These are phyloP conservation scores for Tichodroma muraria DNA, from an alignment of 2,113 vertebrate genomes.

Conservation along the genomic window DNA sequence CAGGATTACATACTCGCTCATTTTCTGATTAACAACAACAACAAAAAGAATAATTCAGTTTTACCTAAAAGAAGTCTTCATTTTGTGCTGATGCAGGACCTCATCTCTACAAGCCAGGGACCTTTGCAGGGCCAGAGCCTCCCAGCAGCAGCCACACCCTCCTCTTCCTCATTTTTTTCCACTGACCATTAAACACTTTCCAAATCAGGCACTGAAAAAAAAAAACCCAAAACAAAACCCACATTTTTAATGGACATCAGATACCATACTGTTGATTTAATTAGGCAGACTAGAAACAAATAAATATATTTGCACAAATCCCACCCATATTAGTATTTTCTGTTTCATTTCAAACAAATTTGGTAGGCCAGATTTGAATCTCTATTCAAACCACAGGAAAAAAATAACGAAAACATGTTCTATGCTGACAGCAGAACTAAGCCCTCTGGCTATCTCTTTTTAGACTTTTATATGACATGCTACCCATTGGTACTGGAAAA, in stretches of 20 bases:
- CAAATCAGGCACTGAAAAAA: background rate
- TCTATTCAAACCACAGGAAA: background rate
- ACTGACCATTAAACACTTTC: background rate
- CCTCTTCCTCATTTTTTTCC: conserved; percentile 25
- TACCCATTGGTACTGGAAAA: background rate
- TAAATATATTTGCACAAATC: background rate
- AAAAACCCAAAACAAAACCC: background rate
- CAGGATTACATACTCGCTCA: background rate
- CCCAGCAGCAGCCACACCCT: background rate
- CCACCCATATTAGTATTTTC: background rate
- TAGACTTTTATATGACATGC: background rate
- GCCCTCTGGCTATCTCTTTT: background rate
- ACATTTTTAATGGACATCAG: background rate
- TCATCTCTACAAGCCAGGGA: background rate
- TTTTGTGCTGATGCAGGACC: background rate
- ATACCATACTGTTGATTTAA: background rate
- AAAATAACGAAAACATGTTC: background rate
- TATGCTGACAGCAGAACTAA: background rate
- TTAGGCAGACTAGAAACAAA: background rate
- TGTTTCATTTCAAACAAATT: background rate
- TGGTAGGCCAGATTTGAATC: background rate
- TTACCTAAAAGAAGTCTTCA: background rate
- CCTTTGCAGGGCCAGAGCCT: background rate
- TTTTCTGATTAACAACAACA: background rate
- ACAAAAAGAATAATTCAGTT: background rate